Percentiles rank a stretch among this genome's conserved stretches.
Conservation (phyloP, 2,888 invertebrate genomes). For the Acanthosoma haemorrhoidale region DNA sequence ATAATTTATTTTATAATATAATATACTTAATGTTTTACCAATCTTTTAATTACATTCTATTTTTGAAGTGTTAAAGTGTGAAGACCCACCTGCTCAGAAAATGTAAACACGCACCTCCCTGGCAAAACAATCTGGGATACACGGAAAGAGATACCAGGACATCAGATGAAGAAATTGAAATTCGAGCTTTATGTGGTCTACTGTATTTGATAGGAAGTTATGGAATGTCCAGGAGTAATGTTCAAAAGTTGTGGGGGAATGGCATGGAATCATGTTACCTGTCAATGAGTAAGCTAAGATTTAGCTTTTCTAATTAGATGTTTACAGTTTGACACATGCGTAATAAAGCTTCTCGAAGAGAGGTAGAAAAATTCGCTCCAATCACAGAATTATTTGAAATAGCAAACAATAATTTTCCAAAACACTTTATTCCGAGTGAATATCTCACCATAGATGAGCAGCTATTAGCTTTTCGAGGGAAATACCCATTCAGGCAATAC, state of each 20-base stretch:
- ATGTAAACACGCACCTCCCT: too few species aligned
- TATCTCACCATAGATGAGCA: constrained; percentile 41
- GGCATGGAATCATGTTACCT: not conserved
- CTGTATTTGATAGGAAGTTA: not conserved
- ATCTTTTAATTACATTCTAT: not conserved
- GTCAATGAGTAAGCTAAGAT: not conserved
- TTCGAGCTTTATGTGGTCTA: constrained; percentile 3
- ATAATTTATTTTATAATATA: not conserved
- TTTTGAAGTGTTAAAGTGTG: not conserved
- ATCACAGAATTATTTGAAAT: not conserved
- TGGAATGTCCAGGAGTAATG: not conserved
- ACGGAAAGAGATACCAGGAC: not conserved
- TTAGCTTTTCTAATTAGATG: not conserved
- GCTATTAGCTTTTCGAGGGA: constrained; percentile 41
- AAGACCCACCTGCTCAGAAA: too few species aligned
- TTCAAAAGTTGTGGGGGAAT: constrained; percentile 8
- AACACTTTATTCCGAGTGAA: constrained; percentile 33
- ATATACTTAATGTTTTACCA: too few species aligned
- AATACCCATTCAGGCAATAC: constrained; percentile 41
- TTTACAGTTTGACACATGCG: not conserved
- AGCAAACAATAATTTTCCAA: constrained; percentile 2
- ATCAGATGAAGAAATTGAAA: not conserved
- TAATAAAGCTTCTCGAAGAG: not conserved
- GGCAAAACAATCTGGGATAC: too few species aligned
- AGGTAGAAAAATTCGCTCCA: not conserved